These are phyloP conservation scores for Chauna torquata DNA, from an alignment of 2,113 vertebrate genomes.

Conservation along the genomic window DNA sequence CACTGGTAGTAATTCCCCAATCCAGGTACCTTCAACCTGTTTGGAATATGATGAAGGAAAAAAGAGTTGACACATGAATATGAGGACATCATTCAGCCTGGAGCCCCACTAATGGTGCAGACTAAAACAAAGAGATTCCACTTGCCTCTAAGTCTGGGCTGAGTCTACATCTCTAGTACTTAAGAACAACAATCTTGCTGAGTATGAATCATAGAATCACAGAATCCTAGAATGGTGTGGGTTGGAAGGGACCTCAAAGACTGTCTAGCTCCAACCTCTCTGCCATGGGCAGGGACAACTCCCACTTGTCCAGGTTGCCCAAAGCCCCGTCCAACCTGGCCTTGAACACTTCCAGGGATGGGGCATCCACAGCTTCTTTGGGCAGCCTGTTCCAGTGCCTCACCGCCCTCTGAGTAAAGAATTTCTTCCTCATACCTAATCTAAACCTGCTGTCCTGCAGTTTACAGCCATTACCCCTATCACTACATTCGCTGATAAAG, in stretches of 20 bases:
- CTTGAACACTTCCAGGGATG: background rate
- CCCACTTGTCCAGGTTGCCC: background rate
- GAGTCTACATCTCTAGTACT: background rate
- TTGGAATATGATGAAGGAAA: background rate
- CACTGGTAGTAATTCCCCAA: background rate
- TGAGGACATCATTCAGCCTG: background rate
- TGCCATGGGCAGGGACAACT: background rate
- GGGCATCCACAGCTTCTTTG: background rate
- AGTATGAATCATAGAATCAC: background rate
- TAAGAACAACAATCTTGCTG: background rate
- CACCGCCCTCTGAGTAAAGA: background rate
- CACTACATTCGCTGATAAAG: background rate
- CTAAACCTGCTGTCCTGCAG: background rate
- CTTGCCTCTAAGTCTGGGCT: background rate
- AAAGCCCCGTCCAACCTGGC: background rate
- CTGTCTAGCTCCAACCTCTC: background rate
- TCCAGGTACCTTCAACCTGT: background rate
- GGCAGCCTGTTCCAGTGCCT: background rate
- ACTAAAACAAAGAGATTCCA: background rate
- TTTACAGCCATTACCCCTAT: background rate
- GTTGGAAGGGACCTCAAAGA: background rate
- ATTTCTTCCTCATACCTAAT: background rate
- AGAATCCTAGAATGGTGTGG: background rate
- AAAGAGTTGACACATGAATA: background rate
- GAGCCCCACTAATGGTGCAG: background rate